Evolutionary conservation across 2,888 invertebrate genomes (phyloP).

Genomic region (Macaria liturata): DNA sequence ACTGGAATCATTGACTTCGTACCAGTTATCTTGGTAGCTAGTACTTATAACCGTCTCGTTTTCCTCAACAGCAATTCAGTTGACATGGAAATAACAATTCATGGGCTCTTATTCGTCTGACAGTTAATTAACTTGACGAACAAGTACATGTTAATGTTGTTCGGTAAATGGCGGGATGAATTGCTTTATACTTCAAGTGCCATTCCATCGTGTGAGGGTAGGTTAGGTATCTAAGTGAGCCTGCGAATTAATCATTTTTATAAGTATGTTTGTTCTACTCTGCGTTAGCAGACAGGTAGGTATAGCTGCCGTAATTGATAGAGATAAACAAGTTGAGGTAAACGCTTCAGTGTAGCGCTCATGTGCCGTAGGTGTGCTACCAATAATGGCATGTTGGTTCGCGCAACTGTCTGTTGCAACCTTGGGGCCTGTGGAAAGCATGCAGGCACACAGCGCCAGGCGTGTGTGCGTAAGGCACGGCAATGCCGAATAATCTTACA

Average conservation of each 20-base stretch:
- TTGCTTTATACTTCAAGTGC: too few relatives aligned
- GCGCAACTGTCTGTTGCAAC: conserved; percentile 58
- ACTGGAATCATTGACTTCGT: conserved; percentile 37
- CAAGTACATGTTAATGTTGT: conserved; percentile 2
- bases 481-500: conserved; percentile 49
- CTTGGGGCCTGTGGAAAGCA: conserved; percentile 62
- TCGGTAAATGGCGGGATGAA: not conserved
- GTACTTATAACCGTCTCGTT: conserved; percentile 13
- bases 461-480: conserved; percentile 40
- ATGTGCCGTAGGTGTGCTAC: conserved; percentile 50
- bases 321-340: conserved; percentile 22
- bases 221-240: too few relatives aligned
- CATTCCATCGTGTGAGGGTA: too few relatives aligned
- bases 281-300: too few relatives aligned
- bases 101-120: conserved; percentile 31
- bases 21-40: not conserved
- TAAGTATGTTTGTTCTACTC: too few relatives aligned
- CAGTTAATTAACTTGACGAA: conserved; percentile 31
- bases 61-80: conserved; percentile 15
- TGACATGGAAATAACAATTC: conserved; percentile 12
- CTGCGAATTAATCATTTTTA: too few relatives aligned
- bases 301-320: too few relatives aligned
- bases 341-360: conserved; percentile 23
- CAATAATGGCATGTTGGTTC: conserved; percentile 55
- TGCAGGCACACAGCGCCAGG: conserved; percentile 40